Evolutionary conservation across 2,113 vertebrate genomes (phyloP).

Genomic region (Gallinago jamesoni): DNA sequence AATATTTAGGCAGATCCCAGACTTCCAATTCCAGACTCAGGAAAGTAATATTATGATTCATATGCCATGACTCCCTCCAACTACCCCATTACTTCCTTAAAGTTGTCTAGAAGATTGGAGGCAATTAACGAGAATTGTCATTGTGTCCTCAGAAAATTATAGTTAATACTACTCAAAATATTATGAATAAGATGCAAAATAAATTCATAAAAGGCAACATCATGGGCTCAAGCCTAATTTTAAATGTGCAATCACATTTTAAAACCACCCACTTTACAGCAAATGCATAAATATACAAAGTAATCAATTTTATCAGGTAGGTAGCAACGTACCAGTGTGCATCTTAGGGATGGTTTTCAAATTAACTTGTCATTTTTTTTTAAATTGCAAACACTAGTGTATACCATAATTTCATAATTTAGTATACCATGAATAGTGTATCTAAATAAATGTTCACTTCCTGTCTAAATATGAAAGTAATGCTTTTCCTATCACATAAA

Average conservation of each 20-base stretch:
- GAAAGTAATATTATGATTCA: background rate
- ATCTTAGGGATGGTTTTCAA: slow-evolving; percentile 19
- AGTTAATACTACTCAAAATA: background rate
- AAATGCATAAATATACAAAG: slow-evolving; percentile 28
- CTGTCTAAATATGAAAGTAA: slow-evolving; percentile 65
- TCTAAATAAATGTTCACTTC: slow-evolving; percentile 46
- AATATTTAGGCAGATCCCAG: background rate
- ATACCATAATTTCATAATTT: slow-evolving; percentile 33
- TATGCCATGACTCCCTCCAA: background rate
- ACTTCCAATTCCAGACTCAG: background rate
- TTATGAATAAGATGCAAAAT: background rate
- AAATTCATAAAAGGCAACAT: background rate
- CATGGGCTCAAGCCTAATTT: background rate
- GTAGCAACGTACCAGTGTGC: background rate
- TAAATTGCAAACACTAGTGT: slow-evolving; percentile 26
- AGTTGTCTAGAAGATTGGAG: background rate
- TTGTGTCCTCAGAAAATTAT: background rate
- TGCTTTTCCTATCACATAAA: slow-evolving; percentile 44
- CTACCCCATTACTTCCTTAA: background rate
- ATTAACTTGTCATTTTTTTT: slow-evolving; percentile 53
- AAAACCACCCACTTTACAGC: background rate
- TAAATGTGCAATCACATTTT: background rate
- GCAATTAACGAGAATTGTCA: background rate
- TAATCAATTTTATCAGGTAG: slow-evolving; percentile 24
- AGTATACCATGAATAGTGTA: background rate